A percentile compares a stretch with the other conserved stretches of the same genome.
Conservation (phyloP, 2,113 vertebrate species). For the Pangasianodon gigas region DNA sequence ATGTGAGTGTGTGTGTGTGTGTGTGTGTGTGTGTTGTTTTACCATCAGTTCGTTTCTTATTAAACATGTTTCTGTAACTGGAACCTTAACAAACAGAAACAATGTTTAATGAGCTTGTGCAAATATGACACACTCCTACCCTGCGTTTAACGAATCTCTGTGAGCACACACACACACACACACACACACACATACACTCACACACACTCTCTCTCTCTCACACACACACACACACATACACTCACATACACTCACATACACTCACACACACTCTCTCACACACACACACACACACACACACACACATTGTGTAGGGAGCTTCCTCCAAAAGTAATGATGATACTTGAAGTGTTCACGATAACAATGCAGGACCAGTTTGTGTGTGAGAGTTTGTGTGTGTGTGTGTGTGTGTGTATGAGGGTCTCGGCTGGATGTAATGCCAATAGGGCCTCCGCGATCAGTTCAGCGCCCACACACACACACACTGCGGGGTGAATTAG, state of each 20-base stretch:
- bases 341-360: too few species aligned
- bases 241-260: too few species aligned
- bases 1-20: too few species aligned
- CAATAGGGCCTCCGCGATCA: slow-evolving; percentile 43
- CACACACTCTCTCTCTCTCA: too few species aligned
- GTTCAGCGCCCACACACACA: slow-evolving; percentile 27
- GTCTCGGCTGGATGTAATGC: neutral
- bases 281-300: neutral
- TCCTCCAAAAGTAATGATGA: too few species aligned
- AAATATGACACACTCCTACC: neutral
- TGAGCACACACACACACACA: neutral
- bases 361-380: too few species aligned
- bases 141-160: neutral
- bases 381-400: too few species aligned
- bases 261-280: neutral
- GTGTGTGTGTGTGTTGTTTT: neutral
- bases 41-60: slow-evolving; percentile 48
- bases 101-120: neutral
- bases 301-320: too few species aligned
- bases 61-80: slow-evolving; percentile 62
- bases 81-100: slow-evolving; percentile 53
- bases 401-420: too few species aligned
- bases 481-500: neutral
- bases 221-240: too few species aligned
- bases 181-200: neutral